These are phyloP conservation scores for Koerneria pararmatus DNA, from an alignment of 2,888 invertebrate genomes.

Conservation along the genomic window DNA sequence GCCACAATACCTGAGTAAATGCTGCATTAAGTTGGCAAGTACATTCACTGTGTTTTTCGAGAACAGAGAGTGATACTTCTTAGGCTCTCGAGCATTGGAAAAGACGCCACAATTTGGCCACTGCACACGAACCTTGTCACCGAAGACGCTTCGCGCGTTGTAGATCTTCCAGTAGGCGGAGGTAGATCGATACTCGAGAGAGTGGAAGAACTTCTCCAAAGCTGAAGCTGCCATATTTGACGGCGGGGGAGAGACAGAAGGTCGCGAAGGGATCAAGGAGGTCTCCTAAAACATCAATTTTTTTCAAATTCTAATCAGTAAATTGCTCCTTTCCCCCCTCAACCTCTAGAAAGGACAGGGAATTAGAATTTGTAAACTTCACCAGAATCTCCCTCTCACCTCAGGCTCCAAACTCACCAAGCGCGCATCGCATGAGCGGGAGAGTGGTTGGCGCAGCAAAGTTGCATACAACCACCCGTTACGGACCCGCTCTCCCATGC, in stretches of 20 bases:
- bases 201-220: conserved; percentile 36
- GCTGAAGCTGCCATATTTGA: conserved; percentile 28
- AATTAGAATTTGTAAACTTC: neutral
- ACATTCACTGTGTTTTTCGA: neutral
- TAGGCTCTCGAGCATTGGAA: no score
- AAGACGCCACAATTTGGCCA: no score
- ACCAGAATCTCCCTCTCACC: no score
- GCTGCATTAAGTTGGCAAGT: neutral
- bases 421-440: no score
- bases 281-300: conserved; percentile 34
- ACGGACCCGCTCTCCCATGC: no score
- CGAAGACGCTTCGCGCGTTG: conserved; percentile 41
- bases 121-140: conserved; percentile 35
- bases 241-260: conserved; percentile 33
- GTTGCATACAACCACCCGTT: neutral
- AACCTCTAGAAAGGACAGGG: neutral
- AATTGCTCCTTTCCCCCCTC: no score
- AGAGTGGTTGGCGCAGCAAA: neutral
- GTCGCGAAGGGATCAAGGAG: conserved; percentile 38
- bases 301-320: no score
- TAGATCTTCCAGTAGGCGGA: conserved; percentile 47
- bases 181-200: conserved; percentile 26
- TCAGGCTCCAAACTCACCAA: no score
- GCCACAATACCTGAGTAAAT: conserved; percentile 9
- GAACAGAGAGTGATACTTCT: no score